These are phyloP conservation scores for Tachysurus fulvidraco DNA, from an alignment of 2,113 vertebrate genomes.

Conservation along the genomic window DNA sequence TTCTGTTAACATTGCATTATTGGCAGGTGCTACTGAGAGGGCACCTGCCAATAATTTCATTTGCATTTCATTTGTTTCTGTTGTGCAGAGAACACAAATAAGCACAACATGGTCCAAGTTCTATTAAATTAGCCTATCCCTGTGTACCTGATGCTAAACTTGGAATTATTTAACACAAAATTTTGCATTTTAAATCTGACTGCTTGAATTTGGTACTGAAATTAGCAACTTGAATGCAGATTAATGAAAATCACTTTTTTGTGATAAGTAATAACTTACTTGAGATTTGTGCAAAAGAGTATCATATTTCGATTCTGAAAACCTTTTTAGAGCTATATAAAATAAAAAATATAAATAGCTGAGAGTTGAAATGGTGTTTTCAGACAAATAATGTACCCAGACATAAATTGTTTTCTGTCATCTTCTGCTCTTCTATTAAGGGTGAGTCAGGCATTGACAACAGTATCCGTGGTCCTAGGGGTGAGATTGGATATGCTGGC, in stretches of 20 bases:
- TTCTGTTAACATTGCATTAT: no score
- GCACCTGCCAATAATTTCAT: no score
- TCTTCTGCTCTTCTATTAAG: constrained; percentile 60
- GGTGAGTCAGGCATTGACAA: constrained; percentile 75
- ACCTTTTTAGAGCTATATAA: neutral
- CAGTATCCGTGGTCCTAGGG: constrained; percentile 70
- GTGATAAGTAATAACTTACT: neutral
- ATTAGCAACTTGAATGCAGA: no score
- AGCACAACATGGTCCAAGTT: no score
- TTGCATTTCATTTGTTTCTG: no score
- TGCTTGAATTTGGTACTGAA: no score
- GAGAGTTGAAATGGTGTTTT: neutral
- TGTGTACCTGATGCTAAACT: no score
- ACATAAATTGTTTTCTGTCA: neutral
- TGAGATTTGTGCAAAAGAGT: neutral
- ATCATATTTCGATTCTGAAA: neutral
- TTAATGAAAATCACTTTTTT: neutral
- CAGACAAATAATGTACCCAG: neutral
- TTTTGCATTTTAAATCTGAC: no score
- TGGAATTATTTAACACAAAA: no score
- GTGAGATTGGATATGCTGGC: constrained; percentile 75
- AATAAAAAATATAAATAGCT: neutral
- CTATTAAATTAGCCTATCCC: no score
- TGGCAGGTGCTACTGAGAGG: no score
- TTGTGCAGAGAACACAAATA: no score